A percentile compares a stretch with the other conserved stretches of the same genome.
phyloP scores from a whole-genome alignment of 2,113 vertebrate genomes.

The Oophaga pumilio region DNA sequence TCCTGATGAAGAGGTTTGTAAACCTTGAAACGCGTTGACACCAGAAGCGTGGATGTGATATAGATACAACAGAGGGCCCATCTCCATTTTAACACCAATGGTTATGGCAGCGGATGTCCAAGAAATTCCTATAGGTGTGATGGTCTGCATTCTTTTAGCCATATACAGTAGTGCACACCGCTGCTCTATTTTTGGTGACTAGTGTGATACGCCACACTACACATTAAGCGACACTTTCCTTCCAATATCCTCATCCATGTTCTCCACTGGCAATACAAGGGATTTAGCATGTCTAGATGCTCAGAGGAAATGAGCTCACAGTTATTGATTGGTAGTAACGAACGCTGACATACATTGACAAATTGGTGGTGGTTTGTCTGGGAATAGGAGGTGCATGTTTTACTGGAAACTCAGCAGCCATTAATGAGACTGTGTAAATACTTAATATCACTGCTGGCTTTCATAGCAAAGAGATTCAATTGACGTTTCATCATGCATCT shows the following conservation, averaged over 20 bases:
- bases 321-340: conserved; percentile 31
- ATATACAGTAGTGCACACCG: neutral
- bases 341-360: conserved; percentile 36
- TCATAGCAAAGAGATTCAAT: neutral
- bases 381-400: conserved; percentile 49
- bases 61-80: neutral
- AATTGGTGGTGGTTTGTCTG: conserved; percentile 36
- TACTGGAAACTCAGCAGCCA: conserved; percentile 46
- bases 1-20: no score
- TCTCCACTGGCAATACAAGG: neutral
- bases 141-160: neutral
- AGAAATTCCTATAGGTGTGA: neutral
- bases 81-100: neutral
- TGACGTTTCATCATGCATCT: neutral
- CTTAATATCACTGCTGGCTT: conserved; percentile 14
- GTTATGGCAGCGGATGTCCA: neutral
- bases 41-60: neutral
- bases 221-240: neutral
- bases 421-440: conserved; percentile 34
- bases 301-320: conserved; percentile 50
- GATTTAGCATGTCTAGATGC: neutral
- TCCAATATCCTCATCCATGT: neutral
- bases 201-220: neutral
- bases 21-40: no score
- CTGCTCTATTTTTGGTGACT: neutral